These are phyloP conservation scores for Hydropotes inermis DNA, from an alignment of 2,113 vertebrate genomes.

Conservation along the genomic window DNA sequence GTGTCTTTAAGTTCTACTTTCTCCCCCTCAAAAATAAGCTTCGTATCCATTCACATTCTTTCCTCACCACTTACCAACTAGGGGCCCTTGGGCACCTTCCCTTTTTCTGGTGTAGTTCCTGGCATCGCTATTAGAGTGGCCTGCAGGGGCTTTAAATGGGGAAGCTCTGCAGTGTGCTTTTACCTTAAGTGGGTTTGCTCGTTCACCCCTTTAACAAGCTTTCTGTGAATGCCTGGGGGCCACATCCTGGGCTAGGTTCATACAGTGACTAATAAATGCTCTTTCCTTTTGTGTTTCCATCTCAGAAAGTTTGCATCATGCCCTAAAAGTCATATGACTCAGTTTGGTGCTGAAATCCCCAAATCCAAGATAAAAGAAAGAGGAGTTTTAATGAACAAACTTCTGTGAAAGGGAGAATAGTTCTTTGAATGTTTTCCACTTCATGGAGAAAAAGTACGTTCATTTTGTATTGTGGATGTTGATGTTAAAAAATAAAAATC, in stretches of 20 bases:
- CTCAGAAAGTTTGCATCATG: not conserved
- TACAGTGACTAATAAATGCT: not conserved
- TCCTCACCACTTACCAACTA: not conserved
- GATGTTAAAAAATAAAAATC: not conserved
- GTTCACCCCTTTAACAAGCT: not conserved
- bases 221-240: not conserved
- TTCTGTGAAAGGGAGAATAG: not conserved
- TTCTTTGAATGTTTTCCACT: conserved; percentile 13
- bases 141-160: not conserved
- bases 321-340: not conserved
- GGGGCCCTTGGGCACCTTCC: not conserved
- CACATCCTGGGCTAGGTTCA: not conserved
- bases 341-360: not conserved
- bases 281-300: not conserved
- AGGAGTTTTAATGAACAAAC: not conserved
- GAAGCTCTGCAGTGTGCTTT: not conserved
- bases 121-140: not conserved
- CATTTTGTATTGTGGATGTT: not conserved
- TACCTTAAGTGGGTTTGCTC: not conserved
- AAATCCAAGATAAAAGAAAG: conserved; percentile 2
- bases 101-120: not conserved
- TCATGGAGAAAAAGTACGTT: not conserved
- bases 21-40: not conserved
- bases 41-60: not conserved
- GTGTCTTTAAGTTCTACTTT: not conserved